A percentile compares a stretch with the other conserved stretches of the same genome.
Conservation (phyloP, 2,797 vertebrate species). For the Acrossocheilus fasciatus region DNA sequence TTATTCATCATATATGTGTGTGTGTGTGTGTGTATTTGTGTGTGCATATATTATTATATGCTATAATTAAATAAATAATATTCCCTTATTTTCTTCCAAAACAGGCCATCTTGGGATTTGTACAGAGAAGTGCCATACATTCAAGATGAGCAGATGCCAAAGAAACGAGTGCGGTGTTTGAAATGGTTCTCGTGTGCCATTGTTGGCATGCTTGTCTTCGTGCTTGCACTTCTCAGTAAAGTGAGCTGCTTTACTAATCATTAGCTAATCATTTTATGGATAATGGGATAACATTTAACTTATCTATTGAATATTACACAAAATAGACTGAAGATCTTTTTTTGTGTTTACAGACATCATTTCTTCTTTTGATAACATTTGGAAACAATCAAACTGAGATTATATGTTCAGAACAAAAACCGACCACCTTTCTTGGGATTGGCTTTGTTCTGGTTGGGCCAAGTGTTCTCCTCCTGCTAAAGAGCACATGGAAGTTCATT, state of each 20-base stretch:
- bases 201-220: constrained; percentile 51
- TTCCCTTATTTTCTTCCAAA: neutral
- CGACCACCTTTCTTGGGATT: constrained; percentile 17
- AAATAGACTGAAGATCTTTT: neutral
- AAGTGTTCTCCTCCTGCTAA: constrained; percentile 52
- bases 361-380: constrained; percentile 52
- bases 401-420: constrained; percentile 10
- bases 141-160: constrained; percentile 47
- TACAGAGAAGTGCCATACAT: constrained; percentile 49
- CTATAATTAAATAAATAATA: neutral
- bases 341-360: constrained; percentile 38
- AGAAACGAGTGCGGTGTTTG: constrained; percentile 34
- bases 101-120: constrained; percentile 38
- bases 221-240: constrained; percentile 53
- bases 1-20: neutral
- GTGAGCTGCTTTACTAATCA: constrained; percentile 21
- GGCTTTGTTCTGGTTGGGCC: constrained; percentile 48
- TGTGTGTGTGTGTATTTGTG: neutral
- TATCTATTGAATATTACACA: neutral
- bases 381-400: constrained; percentile 22
- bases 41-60: neutral
- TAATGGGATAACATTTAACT: neutral
- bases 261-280: neutral
- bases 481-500: constrained; percentile 59
- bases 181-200: constrained; percentile 47